Base-by-base conservation (phyloP, 2,113 vertebrate species). In the Tragelaphus strepsiceros region DNA sequence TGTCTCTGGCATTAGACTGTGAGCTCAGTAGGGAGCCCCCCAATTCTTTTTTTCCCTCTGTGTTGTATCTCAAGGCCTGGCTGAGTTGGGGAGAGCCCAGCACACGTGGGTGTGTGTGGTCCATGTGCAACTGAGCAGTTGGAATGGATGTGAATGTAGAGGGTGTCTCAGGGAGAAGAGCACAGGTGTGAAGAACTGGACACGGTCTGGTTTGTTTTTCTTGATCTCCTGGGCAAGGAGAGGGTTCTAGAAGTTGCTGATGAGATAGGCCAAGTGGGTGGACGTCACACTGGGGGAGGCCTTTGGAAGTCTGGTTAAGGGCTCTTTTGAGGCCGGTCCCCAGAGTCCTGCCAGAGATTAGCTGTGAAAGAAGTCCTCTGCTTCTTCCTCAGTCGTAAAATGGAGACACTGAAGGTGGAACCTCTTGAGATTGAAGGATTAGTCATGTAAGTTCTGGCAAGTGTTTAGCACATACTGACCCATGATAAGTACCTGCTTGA, bases 101-200 rank as follows among this genome's bases (percentile, higher is more conserved):
- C 43, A 4, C 6, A 8, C 3, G 21, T 1, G 5, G 15, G 80
- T 77, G 22, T 14, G 22, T 21, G 32, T 35, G 28, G 32, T 26
- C 8, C 0, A 1, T 3, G 2, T 28, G n/a, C 2, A 28, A 10
- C 22, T 39, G 46, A 83, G 6, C 3, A 2, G 4, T 21, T 71
- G 30, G 14, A 14, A 1, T 10, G 49, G 43, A 1, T 3, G 1
- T 43, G 39, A 46, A 21, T 0, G 0, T 10, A 39, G 43, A 49
- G 17, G 80, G 12, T 9, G 3, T 17, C 9, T 30, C 26, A 49
- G 88, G 10, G 58, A 61, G 43, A 32, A 3, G 5, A 46, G n/a
- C 15, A 1, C 1, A 5, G 19, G 16, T n/a, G 16, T 46, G 82
- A 88, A 61, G 84, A 39, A 35, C 22, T 5, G 0, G 43, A 21